A percentile compares a stretch with the other conserved stretches of the same genome.
These are phyloP conservation scores for Cephus pygmeus DNA, from an alignment of 2,888 invertebrate genomes.

Conservation along the genomic window DNA sequence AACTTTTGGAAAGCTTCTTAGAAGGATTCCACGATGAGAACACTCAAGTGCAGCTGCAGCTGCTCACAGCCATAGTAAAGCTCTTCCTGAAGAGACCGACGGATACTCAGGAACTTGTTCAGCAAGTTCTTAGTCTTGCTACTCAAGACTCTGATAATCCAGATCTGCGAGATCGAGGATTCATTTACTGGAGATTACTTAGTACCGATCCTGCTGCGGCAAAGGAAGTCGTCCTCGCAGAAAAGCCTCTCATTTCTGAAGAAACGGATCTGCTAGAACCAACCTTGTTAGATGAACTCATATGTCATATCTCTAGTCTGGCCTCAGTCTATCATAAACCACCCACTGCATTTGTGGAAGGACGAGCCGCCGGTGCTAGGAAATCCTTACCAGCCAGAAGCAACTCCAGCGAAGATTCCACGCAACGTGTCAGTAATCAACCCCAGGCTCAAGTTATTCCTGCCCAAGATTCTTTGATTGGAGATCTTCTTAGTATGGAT, in stretches of 20 bases:
- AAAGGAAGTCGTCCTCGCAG: slow-evolving; percentile 98
- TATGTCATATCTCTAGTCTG: slow-evolving; percentile 97
- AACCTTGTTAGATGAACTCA: slow-evolving; percentile 95
- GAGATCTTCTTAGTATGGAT: slow-evolving; percentile 97
- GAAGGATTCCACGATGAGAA: slow-evolving; percentile 99
- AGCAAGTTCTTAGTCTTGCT: slow-evolving; percentile 90
- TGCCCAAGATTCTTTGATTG: slow-evolving; percentile 92
- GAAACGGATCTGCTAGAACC: slow-evolving; percentile 98
- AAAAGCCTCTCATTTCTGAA: slow-evolving; percentile 98
- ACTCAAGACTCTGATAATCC: slow-evolving; percentile 98
- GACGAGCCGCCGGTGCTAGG: slow-evolving; percentile 80
- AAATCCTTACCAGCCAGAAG: slow-evolving; percentile 79
- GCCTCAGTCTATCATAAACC: slow-evolving; percentile 99
- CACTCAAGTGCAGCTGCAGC: slow-evolving; percentile 94
- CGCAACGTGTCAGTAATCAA: slow-evolving; percentile 40
- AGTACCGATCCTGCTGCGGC: slow-evolving; percentile 99
- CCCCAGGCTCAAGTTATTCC: slow-evolving; percentile 72
- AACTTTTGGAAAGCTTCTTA: slow-evolving; percentile 95
- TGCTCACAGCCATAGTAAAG: slow-evolving; percentile 98
- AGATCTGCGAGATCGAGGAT: slow-evolving; percentile 96
- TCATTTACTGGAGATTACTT: slow-evolving; percentile 98
- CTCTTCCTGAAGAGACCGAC: slow-evolving; percentile 97
- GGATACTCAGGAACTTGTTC: slow-evolving; percentile 98
- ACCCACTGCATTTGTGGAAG: slow-evolving; percentile 98
- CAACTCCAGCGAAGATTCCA: slow-evolving; percentile 54